Percentiles rank a stretch among this genome's conserved stretches.
These are phyloP conservation scores for Drosophila nikananu DNA, from an alignment of 1,140 invertebrate genomes.

Conservation along the genomic window DNA sequence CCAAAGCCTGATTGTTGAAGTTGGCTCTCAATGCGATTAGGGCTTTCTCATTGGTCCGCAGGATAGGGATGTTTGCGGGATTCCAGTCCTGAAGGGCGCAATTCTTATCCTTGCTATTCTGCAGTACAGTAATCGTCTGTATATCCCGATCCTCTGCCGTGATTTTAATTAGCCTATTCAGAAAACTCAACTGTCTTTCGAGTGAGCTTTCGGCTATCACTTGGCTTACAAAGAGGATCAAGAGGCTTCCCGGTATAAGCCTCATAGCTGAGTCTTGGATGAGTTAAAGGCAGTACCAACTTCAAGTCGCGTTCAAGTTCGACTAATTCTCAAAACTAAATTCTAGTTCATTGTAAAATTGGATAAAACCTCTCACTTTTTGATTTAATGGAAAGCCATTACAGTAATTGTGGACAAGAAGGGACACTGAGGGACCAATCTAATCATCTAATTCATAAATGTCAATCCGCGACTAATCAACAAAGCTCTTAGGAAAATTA, in stretches of 20 bases:
- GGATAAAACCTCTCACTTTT: not conserved
- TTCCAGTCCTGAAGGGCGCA: slow-evolving; percentile 8
- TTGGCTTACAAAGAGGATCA: not conserved
- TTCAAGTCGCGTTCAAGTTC: not conserved
- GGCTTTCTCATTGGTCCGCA: slow-evolving; percentile 1
- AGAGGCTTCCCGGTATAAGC: not conserved
- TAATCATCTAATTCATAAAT: not conserved
- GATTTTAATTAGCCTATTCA: not conserved
- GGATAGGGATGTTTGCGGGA: not conserved
- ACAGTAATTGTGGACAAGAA: not conserved
- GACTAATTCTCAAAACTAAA: not conserved
- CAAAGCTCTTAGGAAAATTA: not conserved
- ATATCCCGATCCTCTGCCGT: not conserved
- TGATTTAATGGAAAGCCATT: not conserved
- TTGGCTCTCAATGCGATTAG: not conserved
- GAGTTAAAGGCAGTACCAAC: not conserved
- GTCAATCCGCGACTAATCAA: not conserved
- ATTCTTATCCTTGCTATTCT: not conserved
- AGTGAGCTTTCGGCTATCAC: not conserved
- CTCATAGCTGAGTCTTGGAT: not conserved
- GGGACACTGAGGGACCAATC: not conserved
- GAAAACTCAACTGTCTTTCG: not conserved
- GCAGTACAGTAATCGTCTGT: slow-evolving; percentile 1
- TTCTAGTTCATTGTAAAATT: not conserved
- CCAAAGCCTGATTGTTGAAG: not conserved